A percentile compares a stretch with the other conserved stretches of the same genome.
phyloP scores from a whole-genome alignment of 2,888 invertebrate species.

The Melinopterus prodromus region DNA sequence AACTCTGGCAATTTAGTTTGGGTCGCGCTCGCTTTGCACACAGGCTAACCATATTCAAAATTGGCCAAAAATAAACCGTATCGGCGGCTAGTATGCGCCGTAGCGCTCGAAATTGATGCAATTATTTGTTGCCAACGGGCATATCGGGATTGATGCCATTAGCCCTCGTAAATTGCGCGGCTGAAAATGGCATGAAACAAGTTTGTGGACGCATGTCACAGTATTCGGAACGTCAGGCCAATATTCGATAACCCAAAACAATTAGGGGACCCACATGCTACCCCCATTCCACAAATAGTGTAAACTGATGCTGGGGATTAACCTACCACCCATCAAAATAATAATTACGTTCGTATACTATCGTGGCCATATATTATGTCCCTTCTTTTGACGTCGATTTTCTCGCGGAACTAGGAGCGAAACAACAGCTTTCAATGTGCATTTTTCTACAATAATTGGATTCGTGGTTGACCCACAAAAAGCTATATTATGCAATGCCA shows the following conservation, averaged over 20 bases:
- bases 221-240: background rate
- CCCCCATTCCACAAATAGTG: too few relatives aligned
- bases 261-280: background rate
- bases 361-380: too few relatives aligned
- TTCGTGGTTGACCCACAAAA: too few relatives aligned
- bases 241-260: background rate
- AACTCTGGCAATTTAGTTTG: too few relatives aligned
- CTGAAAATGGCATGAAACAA: background rate
- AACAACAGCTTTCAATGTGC: too few relatives aligned
- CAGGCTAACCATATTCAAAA: background rate
- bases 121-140: background rate
- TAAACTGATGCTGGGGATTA: too few relatives aligned
- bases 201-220: background rate
- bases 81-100: background rate
- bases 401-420: too few relatives aligned
- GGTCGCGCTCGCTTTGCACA: background rate
- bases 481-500: too few relatives aligned
- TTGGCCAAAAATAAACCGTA: constrained; percentile 4
- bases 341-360: too few relatives aligned
- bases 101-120: background rate
- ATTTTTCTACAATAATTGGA: too few relatives aligned
- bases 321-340: too few relatives aligned
- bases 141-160: background rate
- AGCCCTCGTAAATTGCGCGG: background rate
- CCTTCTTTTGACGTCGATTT: too few relatives aligned